Conservation (phyloP, 37 sponge, comb jelly and placozoan genomes). For the Petrosia ficiformis region DNA sequence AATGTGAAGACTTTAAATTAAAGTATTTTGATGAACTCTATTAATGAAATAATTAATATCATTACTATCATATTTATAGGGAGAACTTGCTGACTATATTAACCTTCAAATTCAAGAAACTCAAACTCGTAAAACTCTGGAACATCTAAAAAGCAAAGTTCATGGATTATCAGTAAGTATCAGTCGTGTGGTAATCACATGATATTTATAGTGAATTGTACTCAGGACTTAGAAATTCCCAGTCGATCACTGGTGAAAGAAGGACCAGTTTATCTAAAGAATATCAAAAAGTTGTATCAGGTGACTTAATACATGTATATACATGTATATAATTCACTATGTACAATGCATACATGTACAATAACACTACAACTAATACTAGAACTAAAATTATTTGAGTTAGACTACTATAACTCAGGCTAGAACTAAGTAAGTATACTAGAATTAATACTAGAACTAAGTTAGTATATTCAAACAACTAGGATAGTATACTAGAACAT, state of each 20-base stretch:
- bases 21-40: too few relatives aligned
- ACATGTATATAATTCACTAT: too few relatives aligned
- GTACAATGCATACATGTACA: too few relatives aligned
- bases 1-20: too few relatives aligned
- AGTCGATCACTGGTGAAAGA: conserved; percentile 75
- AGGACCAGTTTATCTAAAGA: conserved; percentile 81
- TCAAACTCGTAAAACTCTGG: conserved; percentile 78
- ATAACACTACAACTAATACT: too few relatives aligned
- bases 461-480: too few relatives aligned
- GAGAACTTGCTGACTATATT: conserved; percentile 80
- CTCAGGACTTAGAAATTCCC: conserved; percentile 46
- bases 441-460: too few relatives aligned
- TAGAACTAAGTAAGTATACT: too few relatives aligned
- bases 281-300: conserved; percentile 79
- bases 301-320: conserved; percentile 32
- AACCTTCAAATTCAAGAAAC: conserved; percentile 75
- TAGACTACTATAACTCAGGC: not conserved
- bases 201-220: not conserved
- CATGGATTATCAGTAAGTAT: conserved; percentile 63
- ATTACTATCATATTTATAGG: conserved; percentile 14
- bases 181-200: not conserved
- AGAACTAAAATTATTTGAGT: too few relatives aligned
- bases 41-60: not conserved
- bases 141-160: conserved; percentile 66
- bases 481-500: too few relatives aligned